Evolutionary conservation across 2,113 vertebrate genomes (phyloP), one percentile per base, ranked within the genome.

Genomic region (Oncorhynchus mykiss): DNA sequence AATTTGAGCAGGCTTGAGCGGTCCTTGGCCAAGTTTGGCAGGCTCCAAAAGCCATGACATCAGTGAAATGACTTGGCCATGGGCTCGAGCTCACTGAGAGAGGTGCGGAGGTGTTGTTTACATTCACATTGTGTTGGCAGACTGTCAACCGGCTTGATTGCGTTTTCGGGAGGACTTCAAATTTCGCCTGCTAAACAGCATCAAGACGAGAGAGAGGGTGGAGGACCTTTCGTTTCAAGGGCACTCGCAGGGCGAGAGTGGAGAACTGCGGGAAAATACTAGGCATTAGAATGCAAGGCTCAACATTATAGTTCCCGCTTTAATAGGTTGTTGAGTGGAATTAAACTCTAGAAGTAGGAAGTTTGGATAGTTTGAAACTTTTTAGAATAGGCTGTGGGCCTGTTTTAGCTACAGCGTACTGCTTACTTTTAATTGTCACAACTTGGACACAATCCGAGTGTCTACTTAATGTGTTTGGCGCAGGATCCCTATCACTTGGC

Each of bases 101-200:
- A 62, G 80, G 59, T 82, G 73, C 49, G 75, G 83, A 90, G 88
- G 84, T 92, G 88, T 90, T 91, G 86, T 90, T 92, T 89, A 3
- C 39, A 45, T 45, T 45, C 39, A 74, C 70, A 77, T 87, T 79
- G 75, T 78, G 76, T 83, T 86, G 78, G 79, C 84, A 86, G 81
- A 72, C 68, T 25, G 4, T 57, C 70, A 78, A 81, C 81, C 64
- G 73, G 80, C 80, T 78, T 81, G 75, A 81, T 85, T 79, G 67
- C 66, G 71, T 73, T 78, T 45, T 87, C 7, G 67, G 29, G 48
- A 73, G 78, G 75, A 80, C 75, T 69, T 83, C 65, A 66, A 80
- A 80, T 81, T 82, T 81, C 77, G 73, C 72, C 62, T 75, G 14
- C 16, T 68, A 39, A 68, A 68, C 66, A 16, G 68, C 34, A 25